A percentile compares a stretch with the other conserved stretches of the same genome.
These are phyloP conservation scores for Theristicus caerulescens DNA, from an alignment of 2,113 vertebrate genomes.

Conservation along the genomic window DNA sequence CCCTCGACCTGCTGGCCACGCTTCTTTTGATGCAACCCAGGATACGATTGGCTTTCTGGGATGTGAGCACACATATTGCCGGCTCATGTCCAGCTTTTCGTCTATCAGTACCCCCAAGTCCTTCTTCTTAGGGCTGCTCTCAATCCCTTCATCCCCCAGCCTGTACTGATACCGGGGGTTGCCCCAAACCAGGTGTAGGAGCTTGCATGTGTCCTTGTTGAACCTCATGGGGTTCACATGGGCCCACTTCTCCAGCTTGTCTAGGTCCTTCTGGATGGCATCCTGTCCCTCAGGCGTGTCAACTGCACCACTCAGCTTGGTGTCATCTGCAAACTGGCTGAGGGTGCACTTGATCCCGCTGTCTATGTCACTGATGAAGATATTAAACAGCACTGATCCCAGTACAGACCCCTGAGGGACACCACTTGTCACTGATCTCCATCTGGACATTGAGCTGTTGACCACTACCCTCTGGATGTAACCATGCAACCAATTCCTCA, in stretches of 20 bases:
- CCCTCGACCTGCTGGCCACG: not conserved
- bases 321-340: not conserved
- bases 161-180: no score
- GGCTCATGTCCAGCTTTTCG: no score
- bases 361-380: not conserved
- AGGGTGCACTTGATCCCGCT: not conserved
- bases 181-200: not conserved
- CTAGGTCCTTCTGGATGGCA: not conserved
- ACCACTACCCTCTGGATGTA: not conserved
- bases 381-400: not conserved
- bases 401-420: not conserved
- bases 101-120: not conserved
- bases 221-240: not conserved
- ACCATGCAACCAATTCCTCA: not conserved
- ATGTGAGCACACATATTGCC: not conserved
- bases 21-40: not conserved
- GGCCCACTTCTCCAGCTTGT: not conserved
- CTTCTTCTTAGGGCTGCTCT: not conserved
- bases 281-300: rapidly evolving
- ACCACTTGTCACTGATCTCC: not conserved
- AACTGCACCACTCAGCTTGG: not conserved
- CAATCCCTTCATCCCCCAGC: no score
- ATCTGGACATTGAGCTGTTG: not conserved
- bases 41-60: no score
- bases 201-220: not conserved